These are phyloP conservation scores for Neuroscelio doddi DNA, from an alignment of 2,888 invertebrate species.

Conservation along the genomic window DNA sequence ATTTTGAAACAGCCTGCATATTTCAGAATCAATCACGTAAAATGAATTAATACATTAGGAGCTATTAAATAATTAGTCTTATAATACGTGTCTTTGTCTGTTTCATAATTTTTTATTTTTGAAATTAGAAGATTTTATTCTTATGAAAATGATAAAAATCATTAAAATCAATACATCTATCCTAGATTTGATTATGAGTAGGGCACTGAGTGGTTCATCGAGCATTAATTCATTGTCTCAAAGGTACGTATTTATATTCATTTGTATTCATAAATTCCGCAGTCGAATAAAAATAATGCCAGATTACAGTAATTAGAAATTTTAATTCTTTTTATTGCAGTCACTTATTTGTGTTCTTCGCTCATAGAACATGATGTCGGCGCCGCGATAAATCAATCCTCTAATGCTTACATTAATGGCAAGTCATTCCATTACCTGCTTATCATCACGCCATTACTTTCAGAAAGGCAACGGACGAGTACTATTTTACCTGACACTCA, in stretches of 20 bases:
- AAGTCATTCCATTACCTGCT: constrained; percentile 33
- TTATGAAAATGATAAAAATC: too few species aligned
- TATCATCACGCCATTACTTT: constrained; percentile 19
- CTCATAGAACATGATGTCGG: constrained; percentile 22
- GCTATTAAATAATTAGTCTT: too few species aligned
- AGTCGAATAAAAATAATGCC: constrained; percentile 20
- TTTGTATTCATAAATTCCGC: constrained; percentile 25
- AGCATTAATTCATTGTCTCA: neutral
- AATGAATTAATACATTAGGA: too few species aligned
- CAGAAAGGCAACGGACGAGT: too few species aligned
- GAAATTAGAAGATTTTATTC: too few species aligned
- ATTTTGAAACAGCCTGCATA: too few species aligned
- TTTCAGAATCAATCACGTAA: too few species aligned
- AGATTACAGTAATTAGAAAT: constrained; percentile 38
- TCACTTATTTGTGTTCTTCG: constrained; percentile 18
- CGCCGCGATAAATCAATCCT: constrained; percentile 39
- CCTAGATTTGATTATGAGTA: too few species aligned
- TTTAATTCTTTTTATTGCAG: constrained; percentile 29
- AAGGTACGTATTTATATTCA: neutral
- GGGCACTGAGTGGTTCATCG: neutral
- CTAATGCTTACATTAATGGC: constrained; percentile 30
- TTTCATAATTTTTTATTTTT: too few species aligned
- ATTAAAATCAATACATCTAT: too few species aligned
- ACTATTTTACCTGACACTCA: too few species aligned
- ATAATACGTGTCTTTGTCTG: too few species aligned